phyloP scores from a whole-genome alignment of 2,797 vertebrate genomes.

The Podargus strigoides region DNA sequence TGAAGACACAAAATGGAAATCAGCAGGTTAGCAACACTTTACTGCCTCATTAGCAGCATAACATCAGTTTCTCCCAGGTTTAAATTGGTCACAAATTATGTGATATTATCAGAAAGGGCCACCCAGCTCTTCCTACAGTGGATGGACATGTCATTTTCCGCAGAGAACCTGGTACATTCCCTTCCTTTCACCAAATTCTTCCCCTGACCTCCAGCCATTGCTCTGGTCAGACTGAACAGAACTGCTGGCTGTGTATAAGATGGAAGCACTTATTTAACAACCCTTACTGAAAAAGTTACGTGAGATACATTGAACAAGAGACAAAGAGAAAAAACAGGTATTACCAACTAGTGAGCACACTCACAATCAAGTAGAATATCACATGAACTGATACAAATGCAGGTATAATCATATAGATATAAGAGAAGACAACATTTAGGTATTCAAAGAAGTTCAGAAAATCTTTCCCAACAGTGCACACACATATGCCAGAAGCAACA shows the following conservation, averaged over 20 bases:
- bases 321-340: neutral
- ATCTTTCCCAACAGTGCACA: neutral
- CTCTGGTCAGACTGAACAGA: neutral
- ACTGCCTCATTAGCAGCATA: neutral
- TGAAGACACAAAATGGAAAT: neutral
- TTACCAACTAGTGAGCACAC: neutral
- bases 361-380: neutral
- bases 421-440: neutral
- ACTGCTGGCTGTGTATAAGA: neutral
- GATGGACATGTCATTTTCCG: neutral
- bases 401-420: neutral
- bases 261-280: neutral
- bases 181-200: neutral
- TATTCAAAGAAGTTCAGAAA: neutral
- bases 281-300: neutral
- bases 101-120: neutral
- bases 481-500: neutral
- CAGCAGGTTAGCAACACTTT: neutral
- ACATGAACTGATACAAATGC: neutral
- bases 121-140: neutral
- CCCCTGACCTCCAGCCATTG: neutral
- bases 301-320: neutral
- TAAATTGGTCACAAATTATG: neutral
- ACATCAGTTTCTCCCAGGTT: neutral
- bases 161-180: neutral